phyloP scores from a whole-genome alignment of 2,888 invertebrate genomes.

The Protophormia terraenovae region DNA sequence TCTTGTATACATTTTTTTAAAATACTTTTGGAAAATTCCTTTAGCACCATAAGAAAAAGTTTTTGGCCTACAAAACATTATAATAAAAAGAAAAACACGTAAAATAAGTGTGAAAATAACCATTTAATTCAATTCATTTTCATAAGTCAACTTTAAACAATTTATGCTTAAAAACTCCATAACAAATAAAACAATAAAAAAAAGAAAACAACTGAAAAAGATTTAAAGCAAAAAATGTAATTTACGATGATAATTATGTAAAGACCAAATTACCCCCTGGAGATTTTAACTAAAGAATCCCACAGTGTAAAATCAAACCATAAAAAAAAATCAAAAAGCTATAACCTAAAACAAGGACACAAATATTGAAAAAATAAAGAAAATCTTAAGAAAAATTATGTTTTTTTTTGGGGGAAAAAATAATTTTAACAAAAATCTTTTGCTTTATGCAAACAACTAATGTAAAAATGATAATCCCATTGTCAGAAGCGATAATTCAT shows the following conservation, averaged over 20 bases:
- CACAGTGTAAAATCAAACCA: background rate
- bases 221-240: slow-evolving; percentile 71
- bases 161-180: slow-evolving; percentile 40
- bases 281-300: slow-evolving; percentile 64
- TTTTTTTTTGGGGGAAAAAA: slow-evolving; percentile 18
- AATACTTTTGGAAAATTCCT: slow-evolving; percentile 37
- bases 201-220: slow-evolving; percentile 35
- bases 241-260: slow-evolving; percentile 80
- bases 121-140: slow-evolving; percentile 79
- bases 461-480: slow-evolving; percentile 81
- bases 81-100: slow-evolving; percentile 41
- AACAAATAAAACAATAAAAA: slow-evolving; percentile 1
- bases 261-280: slow-evolving; percentile 78
- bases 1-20: background rate
- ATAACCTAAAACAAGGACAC: background rate
- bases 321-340: background rate
- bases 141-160: slow-evolving; percentile 71
- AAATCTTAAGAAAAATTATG: slow-evolving; percentile 19
- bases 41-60: slow-evolving; percentile 32
- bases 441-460: slow-evolving; percentile 67
- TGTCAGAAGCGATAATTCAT: slow-evolving; percentile 80
- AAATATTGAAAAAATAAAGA: background rate
- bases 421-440: slow-evolving; percentile 54
- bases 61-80: slow-evolving; percentile 50
- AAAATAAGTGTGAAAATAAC: slow-evolving; percentile 68